A percentile compares a stretch with the other conserved stretches of the same genome.
These are phyloP conservation scores for Cercopithecus mona DNA, from an alignment of 2,113 vertebrate species.

Conservation along the genomic window DNA sequence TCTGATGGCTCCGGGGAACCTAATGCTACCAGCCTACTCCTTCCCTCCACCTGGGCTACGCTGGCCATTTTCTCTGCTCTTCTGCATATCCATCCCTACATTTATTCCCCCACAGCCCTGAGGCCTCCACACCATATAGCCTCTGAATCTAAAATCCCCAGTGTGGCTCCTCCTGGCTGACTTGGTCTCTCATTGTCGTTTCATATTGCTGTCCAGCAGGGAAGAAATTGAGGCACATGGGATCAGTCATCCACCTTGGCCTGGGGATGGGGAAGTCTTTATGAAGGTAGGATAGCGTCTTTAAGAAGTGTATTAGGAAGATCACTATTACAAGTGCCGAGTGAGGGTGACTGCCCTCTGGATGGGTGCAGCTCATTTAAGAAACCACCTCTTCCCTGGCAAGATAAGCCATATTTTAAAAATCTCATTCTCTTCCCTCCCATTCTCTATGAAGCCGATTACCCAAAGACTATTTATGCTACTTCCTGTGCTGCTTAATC, in stretches of 20 bases:
- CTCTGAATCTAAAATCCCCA: background rate
- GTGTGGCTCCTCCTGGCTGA: background rate
- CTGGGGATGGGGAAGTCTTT: background rate
- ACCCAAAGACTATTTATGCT: background rate
- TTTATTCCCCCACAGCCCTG: background rate
- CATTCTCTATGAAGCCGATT: slow-evolving; percentile 1
- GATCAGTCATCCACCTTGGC: background rate
- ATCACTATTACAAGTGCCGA: background rate
- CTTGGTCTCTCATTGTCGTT: background rate
- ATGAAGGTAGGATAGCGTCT: background rate
- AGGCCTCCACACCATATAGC: background rate
- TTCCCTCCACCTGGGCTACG: background rate
- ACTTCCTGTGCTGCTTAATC: slow-evolving; percentile 55
- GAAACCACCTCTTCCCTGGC: background rate
- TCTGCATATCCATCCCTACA: background rate
- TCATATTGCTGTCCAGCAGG: background rate
- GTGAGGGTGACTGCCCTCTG: background rate
- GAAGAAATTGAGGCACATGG: background rate
- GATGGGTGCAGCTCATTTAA: slow-evolving; percentile 26
- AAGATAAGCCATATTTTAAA: background rate
- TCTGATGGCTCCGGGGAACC: background rate
- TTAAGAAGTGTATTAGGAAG: background rate
- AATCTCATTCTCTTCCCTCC: background rate
- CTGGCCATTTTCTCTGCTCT: background rate
- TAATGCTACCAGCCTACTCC: background rate